phyloP scores from a whole-genome alignment of 2,797 vertebrate species.

The Melanotaenia pygmaea region DNA sequence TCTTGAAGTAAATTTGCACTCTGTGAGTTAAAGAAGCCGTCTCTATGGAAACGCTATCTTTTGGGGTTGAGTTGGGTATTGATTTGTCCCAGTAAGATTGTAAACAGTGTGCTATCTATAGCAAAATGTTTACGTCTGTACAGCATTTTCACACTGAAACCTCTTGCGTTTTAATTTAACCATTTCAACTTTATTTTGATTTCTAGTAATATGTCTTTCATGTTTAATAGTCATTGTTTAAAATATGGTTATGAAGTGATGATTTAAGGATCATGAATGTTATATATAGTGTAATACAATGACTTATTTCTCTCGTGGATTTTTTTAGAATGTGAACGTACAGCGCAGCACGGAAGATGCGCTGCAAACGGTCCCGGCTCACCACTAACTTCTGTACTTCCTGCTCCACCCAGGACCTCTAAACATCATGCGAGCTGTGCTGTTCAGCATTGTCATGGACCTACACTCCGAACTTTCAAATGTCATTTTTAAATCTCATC shows the following conservation, averaged over 20 bases:
- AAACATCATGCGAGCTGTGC: conserved; percentile 26
- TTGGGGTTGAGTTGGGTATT: not conserved
- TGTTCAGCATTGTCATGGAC: conserved; percentile 20
- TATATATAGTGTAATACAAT: not conserved
- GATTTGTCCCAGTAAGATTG: not conserved
- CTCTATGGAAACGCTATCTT: too few relatives aligned
- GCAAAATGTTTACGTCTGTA: not conserved
- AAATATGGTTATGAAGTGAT: not conserved
- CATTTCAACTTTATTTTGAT: not conserved
- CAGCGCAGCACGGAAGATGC: conserved; percentile 87
- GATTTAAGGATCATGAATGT: not conserved
- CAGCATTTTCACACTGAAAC: not conserved
- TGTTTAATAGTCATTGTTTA: too few relatives aligned
- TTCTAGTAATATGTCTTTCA: not conserved
- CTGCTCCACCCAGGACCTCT: conserved; percentile 9
- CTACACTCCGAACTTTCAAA: conserved; percentile 55
- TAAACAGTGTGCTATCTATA: not conserved
- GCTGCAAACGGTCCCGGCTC: conserved; percentile 86
- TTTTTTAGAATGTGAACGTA: conserved; percentile 87
- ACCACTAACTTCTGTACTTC: conserved; percentile 77
- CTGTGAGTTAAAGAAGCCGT: not conserved
- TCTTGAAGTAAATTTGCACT: conserved; percentile 7
- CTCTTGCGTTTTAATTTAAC: not conserved
- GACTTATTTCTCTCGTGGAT: not conserved
- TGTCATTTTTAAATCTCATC: too few relatives aligned